Percentiles rank a stretch among this genome's conserved stretches.
Evolutionary conservation across 2,113 vertebrate genomes (phyloP).

Genomic region (Strix aluco): DNA sequence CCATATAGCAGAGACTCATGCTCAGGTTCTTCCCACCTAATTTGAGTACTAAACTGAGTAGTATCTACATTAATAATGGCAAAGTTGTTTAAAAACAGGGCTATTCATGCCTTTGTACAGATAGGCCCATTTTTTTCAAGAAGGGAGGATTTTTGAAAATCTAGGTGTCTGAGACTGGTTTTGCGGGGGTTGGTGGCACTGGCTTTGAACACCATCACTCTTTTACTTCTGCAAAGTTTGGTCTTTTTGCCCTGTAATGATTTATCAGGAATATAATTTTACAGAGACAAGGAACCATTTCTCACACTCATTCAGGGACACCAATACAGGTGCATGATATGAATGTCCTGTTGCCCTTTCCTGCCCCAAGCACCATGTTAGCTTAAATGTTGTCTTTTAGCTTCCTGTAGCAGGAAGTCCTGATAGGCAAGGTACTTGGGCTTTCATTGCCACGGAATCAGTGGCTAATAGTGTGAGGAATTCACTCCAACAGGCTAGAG

Average conservation of each 20-base stretch:
- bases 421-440: not conserved
- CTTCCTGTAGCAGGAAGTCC: not conserved
- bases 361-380: not conserved
- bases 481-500: not conserved
- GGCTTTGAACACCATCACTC: not conserved
- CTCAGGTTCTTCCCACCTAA: not conserved
- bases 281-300: not conserved
- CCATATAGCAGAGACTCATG: too few species aligned
- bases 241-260: not conserved
- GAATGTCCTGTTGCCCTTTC: not conserved
- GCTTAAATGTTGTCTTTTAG: not conserved
- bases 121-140: not conserved
- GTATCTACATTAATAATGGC: not conserved
- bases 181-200: not conserved
- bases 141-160: not conserved
- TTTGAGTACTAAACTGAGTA: not conserved
- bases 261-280: not conserved
- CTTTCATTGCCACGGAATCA: not conserved
- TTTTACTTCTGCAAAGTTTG: not conserved
- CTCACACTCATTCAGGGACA: not conserved
- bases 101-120: not conserved
- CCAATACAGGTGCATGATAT: not conserved
- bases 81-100: not conserved
- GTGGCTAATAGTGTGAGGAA: not conserved
- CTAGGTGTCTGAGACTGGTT: not conserved